Conservation (phyloP, 1,140 invertebrate genomes). For the Eriosoma lanigerum region DNA sequence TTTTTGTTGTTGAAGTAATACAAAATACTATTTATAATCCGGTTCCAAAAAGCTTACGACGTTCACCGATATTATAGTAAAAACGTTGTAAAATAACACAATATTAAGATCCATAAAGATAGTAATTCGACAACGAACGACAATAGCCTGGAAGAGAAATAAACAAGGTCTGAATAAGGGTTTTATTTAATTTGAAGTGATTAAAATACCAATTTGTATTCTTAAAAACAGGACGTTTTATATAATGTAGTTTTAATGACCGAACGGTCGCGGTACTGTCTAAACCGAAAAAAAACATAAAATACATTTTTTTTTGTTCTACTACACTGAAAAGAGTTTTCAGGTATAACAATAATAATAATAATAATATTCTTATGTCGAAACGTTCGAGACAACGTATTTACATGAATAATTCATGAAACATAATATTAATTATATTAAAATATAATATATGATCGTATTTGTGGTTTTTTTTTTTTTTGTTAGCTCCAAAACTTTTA, state of each 20-base stretch:
- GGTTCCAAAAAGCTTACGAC: background rate
- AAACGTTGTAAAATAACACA: constrained; percentile 10
- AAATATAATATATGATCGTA: too few species aligned
- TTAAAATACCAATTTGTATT: constrained; percentile 43
- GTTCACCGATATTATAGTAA: background rate
- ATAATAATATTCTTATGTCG: background rate
- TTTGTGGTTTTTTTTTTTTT: background rate
- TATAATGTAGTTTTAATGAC: constrained; percentile 26
- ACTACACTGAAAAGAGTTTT: background rate
- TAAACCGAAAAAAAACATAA: constrained; percentile 1
- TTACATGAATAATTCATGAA: constrained; percentile 5
- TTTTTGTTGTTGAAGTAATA: background rate
- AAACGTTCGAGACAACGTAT: background rate
- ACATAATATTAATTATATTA: background rate
- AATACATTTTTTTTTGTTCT: constrained; percentile 1
- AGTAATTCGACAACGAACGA: background rate
- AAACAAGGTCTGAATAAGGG: background rate
- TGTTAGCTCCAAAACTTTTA: background rate
- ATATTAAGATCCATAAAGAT: background rate
- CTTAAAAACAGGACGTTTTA: constrained; percentile 1
- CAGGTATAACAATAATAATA: background rate
- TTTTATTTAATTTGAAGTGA: constrained; percentile 25
- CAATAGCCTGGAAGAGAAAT: background rate
- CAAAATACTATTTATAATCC: background rate
- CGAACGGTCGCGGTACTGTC: background rate